A percentile compares a stretch with the other conserved stretches of the same genome.
Conservation (phyloP, 2,113 vertebrate species). For the Paratilapia polleni region DNA sequence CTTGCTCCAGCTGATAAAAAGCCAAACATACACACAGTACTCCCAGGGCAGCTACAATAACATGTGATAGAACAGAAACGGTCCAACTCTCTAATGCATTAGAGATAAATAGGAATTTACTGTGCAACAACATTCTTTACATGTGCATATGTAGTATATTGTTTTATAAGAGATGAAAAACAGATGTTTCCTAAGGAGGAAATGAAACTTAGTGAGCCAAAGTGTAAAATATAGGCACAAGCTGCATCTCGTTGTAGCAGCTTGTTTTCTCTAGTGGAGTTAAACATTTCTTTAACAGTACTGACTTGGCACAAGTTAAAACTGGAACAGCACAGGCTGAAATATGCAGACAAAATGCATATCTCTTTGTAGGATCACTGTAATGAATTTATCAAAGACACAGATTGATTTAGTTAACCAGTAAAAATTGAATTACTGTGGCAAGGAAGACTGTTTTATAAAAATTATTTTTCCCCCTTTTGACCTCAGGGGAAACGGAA, state of each 20-base stretch:
- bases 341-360: background rate
- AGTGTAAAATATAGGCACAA: background rate
- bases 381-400: background rate
- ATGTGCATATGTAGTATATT: background rate
- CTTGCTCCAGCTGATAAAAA: constrained; percentile 8
- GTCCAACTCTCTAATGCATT: background rate
- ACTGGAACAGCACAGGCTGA: background rate
- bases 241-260: background rate
- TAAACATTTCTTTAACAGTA: background rate
- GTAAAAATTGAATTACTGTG: background rate
- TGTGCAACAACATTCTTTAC: background rate
- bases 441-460: background rate
- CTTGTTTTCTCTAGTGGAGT: background rate
- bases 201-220: background rate
- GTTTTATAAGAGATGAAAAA: background rate
- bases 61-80: background rate
- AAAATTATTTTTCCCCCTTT: background rate
- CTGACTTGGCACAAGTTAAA: background rate
- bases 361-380: background rate
- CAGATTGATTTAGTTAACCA: background rate
- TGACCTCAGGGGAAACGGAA: background rate
- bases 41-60: background rate
- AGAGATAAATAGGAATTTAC: constrained; percentile 7
- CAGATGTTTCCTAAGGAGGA: background rate
- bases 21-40: background rate